phyloP scores from a whole-genome alignment of 2,888 invertebrate genomes.

The Drosophila diplacantha region DNA sequence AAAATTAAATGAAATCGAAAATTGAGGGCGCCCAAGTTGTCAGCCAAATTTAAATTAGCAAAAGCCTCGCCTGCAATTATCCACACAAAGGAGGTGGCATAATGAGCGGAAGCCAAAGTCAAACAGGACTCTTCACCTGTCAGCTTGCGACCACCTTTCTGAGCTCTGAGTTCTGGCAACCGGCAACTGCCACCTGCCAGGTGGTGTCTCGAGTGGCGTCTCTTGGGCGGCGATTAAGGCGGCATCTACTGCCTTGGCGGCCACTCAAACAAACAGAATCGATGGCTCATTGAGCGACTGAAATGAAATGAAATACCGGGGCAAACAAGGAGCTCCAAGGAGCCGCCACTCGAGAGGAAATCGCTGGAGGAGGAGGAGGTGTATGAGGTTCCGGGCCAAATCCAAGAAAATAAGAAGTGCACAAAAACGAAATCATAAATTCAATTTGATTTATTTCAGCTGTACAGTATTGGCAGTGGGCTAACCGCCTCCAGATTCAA shows the following conservation, averaged over 20 bases:
- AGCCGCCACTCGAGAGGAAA: conserved; percentile 5
- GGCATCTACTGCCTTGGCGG: conserved; percentile 25
- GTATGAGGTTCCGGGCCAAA: conserved; percentile 5
- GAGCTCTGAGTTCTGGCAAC: conserved; percentile 9
- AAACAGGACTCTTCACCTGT: conserved; percentile 42
- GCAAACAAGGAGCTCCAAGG: conserved; percentile 44
- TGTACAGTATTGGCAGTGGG: conserved; percentile 50
- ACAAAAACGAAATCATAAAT: conserved; percentile 62
- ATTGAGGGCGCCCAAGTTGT: conserved; percentile 18
- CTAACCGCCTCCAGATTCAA: conserved; percentile 31
- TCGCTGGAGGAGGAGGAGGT: background rate
- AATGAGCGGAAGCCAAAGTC: conserved; percentile 43
- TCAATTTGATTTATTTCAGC: conserved; percentile 69
- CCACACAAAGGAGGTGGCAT: conserved; percentile 29
- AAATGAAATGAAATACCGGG: conserved; percentile 51
- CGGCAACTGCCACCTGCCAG: conserved; percentile 28
- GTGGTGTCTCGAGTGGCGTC: conserved; percentile 39
- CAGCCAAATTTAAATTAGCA: conserved; percentile 40
- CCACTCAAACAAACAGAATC: conserved; percentile 42
- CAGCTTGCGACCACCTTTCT: conserved; percentile 22
- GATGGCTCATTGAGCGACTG: conserved; percentile 45
- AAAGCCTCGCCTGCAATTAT: conserved; percentile 30
- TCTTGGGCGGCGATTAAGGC: conserved; percentile 37
- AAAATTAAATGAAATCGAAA: conserved; percentile 45
- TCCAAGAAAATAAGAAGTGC: conserved; percentile 12